phyloP scores from a whole-genome alignment of 1,140 invertebrate species.

The Pseudomyrmex pallidus region DNA sequence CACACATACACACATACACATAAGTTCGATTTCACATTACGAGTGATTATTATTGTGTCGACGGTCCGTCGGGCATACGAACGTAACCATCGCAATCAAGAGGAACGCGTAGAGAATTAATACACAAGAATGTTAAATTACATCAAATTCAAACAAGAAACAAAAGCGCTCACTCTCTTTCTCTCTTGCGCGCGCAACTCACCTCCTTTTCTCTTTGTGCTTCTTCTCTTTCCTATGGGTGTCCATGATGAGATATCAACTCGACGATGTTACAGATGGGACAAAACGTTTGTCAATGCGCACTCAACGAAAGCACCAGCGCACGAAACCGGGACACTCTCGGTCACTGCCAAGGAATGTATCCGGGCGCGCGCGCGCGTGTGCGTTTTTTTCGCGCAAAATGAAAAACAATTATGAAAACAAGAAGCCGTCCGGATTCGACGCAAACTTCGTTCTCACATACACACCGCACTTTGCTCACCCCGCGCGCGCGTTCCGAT shows the following conservation, averaged over 20 bases:
- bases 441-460: constrained; percentile 41
- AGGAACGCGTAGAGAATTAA: too few species aligned
- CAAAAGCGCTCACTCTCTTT: constrained; percentile 5
- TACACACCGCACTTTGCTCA: constrained; percentile 61
- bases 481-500: background rate
- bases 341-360: constrained; percentile 76
- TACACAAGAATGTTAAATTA: background rate
- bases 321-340: constrained; percentile 66
- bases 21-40: constrained; percentile 21
- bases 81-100: background rate
- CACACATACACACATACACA: too few species aligned
- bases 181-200: constrained; percentile 33
- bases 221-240: constrained; percentile 63
- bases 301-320: background rate
- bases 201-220: constrained; percentile 75
- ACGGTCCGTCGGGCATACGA: too few species aligned
- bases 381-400: background rate
- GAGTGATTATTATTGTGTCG: background rate
- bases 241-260: constrained; percentile 44
- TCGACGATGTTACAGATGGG: background rate
- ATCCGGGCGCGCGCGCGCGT: constrained; percentile 51
- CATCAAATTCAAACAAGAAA: constrained; percentile 8
- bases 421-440: background rate
- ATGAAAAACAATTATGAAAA: background rate
- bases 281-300: background rate